phyloP scores from a whole-genome alignment of 1,140 invertebrate species.

The Bombyx mandarina region DNA sequence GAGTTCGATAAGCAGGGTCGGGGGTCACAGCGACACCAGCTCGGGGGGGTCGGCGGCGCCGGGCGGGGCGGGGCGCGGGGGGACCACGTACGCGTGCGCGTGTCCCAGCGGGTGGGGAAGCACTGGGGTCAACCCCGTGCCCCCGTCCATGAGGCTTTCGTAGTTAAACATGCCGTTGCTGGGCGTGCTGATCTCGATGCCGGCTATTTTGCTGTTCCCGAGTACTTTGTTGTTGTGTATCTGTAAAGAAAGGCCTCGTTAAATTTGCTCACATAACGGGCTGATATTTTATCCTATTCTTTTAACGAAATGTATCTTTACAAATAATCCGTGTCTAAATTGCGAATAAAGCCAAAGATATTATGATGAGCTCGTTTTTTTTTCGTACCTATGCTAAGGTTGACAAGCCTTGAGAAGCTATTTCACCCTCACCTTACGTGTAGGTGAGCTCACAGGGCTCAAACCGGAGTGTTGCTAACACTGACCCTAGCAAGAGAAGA shows the following conservation, averaged over 20 bases:
- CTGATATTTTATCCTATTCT: no score
- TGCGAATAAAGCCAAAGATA: no score
- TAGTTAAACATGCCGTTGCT: constrained; percentile 92
- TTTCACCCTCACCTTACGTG: no score
- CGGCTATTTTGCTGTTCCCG: constrained; percentile 75
- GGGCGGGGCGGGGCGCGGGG: constrained; percentile 54
- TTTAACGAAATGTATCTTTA: no score
- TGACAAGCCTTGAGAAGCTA: no score
- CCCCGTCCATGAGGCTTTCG: constrained; percentile 93
- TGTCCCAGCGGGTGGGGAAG: constrained; percentile 75
- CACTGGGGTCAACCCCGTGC: constrained; percentile 90
- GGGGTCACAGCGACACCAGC: constrained; percentile 5
- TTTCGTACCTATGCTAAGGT: no score
- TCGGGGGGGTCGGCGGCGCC: constrained; percentile 36
- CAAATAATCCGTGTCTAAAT: no score
- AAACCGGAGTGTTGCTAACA: no score
- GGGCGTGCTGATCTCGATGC: constrained; percentile 89
- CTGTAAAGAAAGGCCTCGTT: constrained; percentile 22
- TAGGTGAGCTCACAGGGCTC: no score
- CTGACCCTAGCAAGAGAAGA: no score
- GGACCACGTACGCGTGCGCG: constrained; percentile 66
- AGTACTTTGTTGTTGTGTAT: constrained; percentile 53
- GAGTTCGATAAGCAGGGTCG: not conserved
- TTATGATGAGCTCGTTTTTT: no score
- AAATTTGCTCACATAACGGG: no score